Percentiles rank a stretch among this genome's conserved stretches.
Evolutionary conservation across 2,797 vertebrate genomes (phyloP).

Genomic region (Petrocephalus sullivani): DNA sequence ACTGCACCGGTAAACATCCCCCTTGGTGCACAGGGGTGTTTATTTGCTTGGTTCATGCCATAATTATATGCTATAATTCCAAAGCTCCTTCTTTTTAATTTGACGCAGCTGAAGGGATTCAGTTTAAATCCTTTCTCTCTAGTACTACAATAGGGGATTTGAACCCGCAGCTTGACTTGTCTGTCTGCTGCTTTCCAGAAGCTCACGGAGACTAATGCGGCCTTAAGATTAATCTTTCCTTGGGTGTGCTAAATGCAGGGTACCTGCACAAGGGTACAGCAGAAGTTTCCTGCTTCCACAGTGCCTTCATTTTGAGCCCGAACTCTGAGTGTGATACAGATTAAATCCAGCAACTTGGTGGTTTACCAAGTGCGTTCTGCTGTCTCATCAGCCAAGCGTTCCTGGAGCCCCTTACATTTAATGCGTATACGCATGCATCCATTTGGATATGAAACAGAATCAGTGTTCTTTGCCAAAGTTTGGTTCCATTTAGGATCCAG

Average conservation of each 20-base stretch:
- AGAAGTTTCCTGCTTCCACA: neutral
- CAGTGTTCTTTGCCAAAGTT: neutral
- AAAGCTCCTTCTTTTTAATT: neutral
- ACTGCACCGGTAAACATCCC: constrained; percentile 77
- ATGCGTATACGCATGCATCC: neutral
- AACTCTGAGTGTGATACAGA: neutral
- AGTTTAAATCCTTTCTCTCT: neutral
- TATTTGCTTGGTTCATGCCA: neutral
- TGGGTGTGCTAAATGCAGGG: neutral
- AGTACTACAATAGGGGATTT: neutral
- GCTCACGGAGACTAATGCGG: neutral
- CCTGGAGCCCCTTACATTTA: neutral
- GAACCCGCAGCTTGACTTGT: neutral
- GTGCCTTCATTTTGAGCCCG: neutral
- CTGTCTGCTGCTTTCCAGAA: neutral
- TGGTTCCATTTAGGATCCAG: neutral
- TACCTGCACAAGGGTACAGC: neutral
- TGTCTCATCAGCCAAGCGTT: neutral
- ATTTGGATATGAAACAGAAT: neutral
- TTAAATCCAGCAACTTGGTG: neutral
- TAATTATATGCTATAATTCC: neutral
- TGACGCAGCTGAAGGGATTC: neutral
- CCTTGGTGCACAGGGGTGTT: neutral
- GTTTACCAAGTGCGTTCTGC: neutral
- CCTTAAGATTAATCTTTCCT: neutral